Conservation (phyloP, 2,113 vertebrate genomes). For the Aptenodytes patagonicus region DNA sequence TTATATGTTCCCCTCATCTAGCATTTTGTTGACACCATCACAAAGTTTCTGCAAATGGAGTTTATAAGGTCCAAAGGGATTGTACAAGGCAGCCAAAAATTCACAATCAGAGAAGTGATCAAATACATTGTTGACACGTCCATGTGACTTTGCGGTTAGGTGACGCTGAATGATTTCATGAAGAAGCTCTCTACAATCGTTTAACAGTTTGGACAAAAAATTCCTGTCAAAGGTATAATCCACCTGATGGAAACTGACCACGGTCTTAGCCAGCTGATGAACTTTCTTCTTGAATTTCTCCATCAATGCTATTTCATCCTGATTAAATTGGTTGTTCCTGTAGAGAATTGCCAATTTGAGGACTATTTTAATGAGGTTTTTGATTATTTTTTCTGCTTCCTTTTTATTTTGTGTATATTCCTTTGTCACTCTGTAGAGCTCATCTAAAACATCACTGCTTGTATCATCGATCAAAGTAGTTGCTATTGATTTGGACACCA, state of each 20-base stretch:
- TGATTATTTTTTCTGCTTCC: slow-evolving; percentile 84
- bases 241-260: slow-evolving; percentile 88
- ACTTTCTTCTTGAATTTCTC: slow-evolving; percentile 88
- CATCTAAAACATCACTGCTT: slow-evolving; percentile 85
- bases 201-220: slow-evolving; percentile 79
- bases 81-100: slow-evolving; percentile 85
- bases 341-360: slow-evolving; percentile 86
- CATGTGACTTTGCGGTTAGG: slow-evolving; percentile 84
- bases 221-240: slow-evolving; percentile 86
- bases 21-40: slow-evolving; percentile 85
- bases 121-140: slow-evolving; percentile 83
- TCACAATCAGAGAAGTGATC: slow-evolving; percentile 88
- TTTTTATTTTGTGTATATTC: slow-evolving; percentile 83
- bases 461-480: slow-evolving; percentile 86
- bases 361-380: slow-evolving; percentile 86
- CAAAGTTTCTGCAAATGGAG: slow-evolving; percentile 85
- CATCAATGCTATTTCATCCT: slow-evolving; percentile 80
- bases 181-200: slow-evolving; percentile 81
- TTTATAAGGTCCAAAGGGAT: slow-evolving; percentile 82
- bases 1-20: slow-evolving; percentile 87
- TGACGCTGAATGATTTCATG: slow-evolving; percentile 85
- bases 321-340: slow-evolving; percentile 84
- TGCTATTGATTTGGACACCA: slow-evolving; percentile 86
- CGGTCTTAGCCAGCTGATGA: slow-evolving; percentile 85
- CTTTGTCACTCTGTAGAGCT: slow-evolving; percentile 84